phyloP scores from a whole-genome alignment of 2,797 vertebrate genomes.

The Perodicticus potto region DNA sequence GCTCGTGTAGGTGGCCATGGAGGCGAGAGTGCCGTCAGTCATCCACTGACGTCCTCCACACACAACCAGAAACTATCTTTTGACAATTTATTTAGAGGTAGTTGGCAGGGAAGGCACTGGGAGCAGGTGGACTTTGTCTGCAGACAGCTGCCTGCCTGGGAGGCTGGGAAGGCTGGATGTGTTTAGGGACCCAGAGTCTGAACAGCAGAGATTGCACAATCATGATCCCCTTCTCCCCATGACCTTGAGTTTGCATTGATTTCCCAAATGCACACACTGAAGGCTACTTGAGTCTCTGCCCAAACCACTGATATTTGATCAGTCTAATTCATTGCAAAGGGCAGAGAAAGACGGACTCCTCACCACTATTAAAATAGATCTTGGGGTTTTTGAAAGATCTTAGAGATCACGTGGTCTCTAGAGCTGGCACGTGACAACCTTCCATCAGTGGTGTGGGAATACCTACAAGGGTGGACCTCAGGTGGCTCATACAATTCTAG shows the following conservation, averaged over 20 bases:
- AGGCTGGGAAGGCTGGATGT: neutral
- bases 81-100: constrained; percentile 21
- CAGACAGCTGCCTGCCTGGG: neutral
- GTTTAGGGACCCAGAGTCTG: neutral
- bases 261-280: constrained; percentile 1
- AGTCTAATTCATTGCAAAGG: constrained; percentile 32
- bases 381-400: constrained; percentile 3
- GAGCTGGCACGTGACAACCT: neutral
- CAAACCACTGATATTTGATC: constrained; percentile 63
- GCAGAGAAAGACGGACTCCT: neutral
- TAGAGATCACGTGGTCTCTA: neutral
- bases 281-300: neutral
- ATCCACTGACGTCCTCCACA: neutral
- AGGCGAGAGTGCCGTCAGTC: constrained; percentile 9
- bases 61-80: neutral
- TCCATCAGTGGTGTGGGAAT: neutral
- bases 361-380: neutral
- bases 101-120: neutral
- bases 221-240: neutral
- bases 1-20: constrained; percentile 42
- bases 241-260: constrained; percentile 53
- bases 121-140: neutral
- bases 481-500: neutral
- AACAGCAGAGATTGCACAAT: neutral
- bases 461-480: neutral